phyloP scores from a whole-genome alignment of 2,797 vertebrate genomes.

The Melanotaenia nigrans region DNA sequence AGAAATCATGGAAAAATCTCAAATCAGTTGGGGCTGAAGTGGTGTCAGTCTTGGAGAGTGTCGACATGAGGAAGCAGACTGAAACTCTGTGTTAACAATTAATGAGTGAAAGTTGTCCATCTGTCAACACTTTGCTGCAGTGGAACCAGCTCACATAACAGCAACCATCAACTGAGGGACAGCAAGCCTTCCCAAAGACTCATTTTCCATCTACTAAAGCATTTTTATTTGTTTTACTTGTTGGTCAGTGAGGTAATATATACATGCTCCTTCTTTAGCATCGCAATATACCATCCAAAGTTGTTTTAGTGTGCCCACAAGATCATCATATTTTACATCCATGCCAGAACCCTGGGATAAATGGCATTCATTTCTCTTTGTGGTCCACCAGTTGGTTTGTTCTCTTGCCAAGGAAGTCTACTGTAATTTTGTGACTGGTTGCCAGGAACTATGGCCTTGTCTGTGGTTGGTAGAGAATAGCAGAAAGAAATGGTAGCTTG shows the following conservation, averaged over 20 bases:
- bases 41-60: slow-evolving; percentile 35
- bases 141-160: slow-evolving; percentile 27
- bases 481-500: slow-evolving; percentile 70
- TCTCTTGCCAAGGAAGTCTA: slow-evolving; percentile 78
- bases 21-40: slow-evolving; percentile 10
- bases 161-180: slow-evolving; percentile 19
- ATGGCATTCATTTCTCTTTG: slow-evolving; percentile 67
- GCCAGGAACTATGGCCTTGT: slow-evolving; percentile 73
- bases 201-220: slow-evolving; percentile 61
- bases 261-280: slow-evolving; percentile 58
- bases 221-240: slow-evolving; percentile 63
- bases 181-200: slow-evolving; percentile 28
- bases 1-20: slow-evolving; percentile 58
- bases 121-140: slow-evolving; percentile 48
- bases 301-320: slow-evolving; percentile 67
- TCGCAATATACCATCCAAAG: slow-evolving; percentile 51
- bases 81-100: slow-evolving; percentile 34
- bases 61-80: slow-evolving; percentile 39
- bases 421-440: slow-evolving; percentile 78
- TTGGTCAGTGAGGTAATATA: slow-evolving; percentile 71
- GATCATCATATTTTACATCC: slow-evolving; percentile 53
- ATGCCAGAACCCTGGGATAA: slow-evolving; percentile 63
- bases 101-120: slow-evolving; percentile 44
- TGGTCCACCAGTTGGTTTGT: slow-evolving; percentile 72
- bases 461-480: slow-evolving; percentile 75